Percentiles rank a stretch among this genome's conserved stretches.
These are phyloP conservation scores for Prunella strophiata DNA, from an alignment of 2,797 vertebrate species.

Conservation along the genomic window DNA sequence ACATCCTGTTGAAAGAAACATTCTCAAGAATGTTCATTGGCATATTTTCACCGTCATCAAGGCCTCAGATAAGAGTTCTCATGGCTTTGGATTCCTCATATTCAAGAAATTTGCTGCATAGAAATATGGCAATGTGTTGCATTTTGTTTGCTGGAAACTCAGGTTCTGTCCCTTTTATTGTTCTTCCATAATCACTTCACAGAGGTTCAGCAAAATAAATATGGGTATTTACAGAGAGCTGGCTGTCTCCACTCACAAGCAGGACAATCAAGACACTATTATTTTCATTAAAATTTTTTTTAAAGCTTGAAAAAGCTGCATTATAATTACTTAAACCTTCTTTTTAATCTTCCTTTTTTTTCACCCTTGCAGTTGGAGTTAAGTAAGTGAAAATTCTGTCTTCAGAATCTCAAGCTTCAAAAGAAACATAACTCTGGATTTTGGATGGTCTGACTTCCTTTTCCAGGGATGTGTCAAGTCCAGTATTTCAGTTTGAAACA, in stretches of 20 bases:
- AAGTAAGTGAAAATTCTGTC: constrained; percentile 24
- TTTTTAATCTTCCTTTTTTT: too few species aligned
- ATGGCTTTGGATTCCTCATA: not conserved
- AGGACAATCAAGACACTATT: not conserved
- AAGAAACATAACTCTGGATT: constrained; percentile 33
- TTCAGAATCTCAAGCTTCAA: constrained; percentile 49
- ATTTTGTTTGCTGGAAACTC: not conserved
- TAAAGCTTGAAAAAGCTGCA: not conserved
- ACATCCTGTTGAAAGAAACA: not conserved
- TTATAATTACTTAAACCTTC: not conserved
- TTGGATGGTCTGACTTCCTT: constrained; percentile 16
- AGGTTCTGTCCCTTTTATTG: not conserved
- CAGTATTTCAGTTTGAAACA: constrained; percentile 56
- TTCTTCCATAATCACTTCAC: not conserved
- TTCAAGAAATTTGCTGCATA: not conserved
- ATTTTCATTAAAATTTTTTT: not conserved
- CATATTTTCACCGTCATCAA: not conserved
- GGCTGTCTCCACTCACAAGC: not conserved
- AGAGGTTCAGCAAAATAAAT: not conserved
- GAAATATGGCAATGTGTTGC: not conserved
- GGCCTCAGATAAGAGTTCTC: not conserved
- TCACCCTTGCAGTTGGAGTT: not conserved
- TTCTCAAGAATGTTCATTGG: not conserved
- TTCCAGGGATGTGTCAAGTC: constrained; percentile 56
- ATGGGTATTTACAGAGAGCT: not conserved